Conservation (phyloP, 2,113 vertebrate genomes). For the Columbina picui region DNA sequence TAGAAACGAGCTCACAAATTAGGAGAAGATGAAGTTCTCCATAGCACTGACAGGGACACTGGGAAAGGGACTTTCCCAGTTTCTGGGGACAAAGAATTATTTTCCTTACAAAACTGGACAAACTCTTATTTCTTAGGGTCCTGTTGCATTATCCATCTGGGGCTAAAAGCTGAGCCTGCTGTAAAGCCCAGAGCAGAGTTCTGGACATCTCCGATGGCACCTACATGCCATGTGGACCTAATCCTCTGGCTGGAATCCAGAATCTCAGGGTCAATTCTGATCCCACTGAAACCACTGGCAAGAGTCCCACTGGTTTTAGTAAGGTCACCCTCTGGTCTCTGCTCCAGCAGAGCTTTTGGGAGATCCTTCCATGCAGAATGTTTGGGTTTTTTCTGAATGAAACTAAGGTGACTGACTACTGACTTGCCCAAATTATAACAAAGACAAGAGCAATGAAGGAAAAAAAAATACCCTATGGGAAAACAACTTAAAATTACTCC, state of each 20-base stretch:
- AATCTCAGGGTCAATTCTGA: neutral
- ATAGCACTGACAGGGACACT: neutral
- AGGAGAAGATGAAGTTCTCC: neutral
- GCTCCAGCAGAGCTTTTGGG: neutral
- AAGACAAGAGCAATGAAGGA: rapidly evolving
- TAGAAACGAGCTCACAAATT: neutral
- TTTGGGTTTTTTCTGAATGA: slow-evolving; percentile 13
- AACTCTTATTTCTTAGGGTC: neutral
- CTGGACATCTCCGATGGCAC: neutral
- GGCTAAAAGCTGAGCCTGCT: neutral
- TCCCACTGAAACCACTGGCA: neutral
- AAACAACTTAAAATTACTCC: neutral
- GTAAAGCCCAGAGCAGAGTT: neutral
- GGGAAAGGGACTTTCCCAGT: neutral
- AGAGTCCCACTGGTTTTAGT: neutral
- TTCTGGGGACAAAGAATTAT: neutral
- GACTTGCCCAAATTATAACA: neutral
- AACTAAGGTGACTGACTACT: neutral
- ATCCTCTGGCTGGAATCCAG: neutral
- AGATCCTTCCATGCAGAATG: neutral
- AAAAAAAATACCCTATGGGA: neutral
- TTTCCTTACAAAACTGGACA: neutral
- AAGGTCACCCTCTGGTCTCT: neutral
- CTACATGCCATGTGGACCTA: neutral
- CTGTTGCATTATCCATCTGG: neutral